A percentile compares a stretch with the other conserved stretches of the same genome.
These are phyloP conservation scores for Euphonia xanthogaster DNA, from an alignment of 2,797 vertebrate genomes.

Conservation along the genomic window DNA sequence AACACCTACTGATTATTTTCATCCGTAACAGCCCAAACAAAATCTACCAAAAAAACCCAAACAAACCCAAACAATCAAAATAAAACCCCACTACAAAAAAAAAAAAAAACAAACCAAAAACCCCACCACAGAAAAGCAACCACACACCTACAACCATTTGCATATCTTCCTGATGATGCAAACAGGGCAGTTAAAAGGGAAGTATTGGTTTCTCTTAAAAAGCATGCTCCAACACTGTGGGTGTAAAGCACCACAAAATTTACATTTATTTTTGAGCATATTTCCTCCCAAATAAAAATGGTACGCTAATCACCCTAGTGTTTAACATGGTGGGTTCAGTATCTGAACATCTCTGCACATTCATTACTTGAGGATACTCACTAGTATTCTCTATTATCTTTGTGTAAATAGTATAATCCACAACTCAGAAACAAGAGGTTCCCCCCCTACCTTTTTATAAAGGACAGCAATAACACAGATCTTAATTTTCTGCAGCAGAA, in stretches of 20 bases:
- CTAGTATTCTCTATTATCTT: neutral
- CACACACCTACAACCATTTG: neutral
- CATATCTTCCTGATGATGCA: neutral
- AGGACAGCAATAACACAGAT: neutral
- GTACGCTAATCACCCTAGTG: neutral
- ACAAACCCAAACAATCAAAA: neutral
- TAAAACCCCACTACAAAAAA: no score
- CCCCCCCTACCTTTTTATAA: accelerated
- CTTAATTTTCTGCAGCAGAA: neutral
- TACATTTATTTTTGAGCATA: neutral
- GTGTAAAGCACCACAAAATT: neutral
- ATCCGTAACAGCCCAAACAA: neutral
- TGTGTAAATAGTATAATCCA: neutral
- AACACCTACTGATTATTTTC: neutral
- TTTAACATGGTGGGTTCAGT: neutral
- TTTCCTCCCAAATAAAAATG: neutral
- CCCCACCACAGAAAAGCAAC: neutral
- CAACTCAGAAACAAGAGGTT: neutral
- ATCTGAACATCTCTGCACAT: neutral
- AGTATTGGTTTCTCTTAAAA: neutral
- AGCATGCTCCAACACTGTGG: neutral
- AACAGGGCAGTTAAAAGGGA: neutral
- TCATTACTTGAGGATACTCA: neutral
- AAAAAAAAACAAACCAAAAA: no score
- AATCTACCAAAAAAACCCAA: neutral